A percentile compares a stretch with the other conserved stretches of the same genome.
Evolutionary conservation across 2,113 vertebrate species (phyloP).

Genomic region (Pagrus major): DNA sequence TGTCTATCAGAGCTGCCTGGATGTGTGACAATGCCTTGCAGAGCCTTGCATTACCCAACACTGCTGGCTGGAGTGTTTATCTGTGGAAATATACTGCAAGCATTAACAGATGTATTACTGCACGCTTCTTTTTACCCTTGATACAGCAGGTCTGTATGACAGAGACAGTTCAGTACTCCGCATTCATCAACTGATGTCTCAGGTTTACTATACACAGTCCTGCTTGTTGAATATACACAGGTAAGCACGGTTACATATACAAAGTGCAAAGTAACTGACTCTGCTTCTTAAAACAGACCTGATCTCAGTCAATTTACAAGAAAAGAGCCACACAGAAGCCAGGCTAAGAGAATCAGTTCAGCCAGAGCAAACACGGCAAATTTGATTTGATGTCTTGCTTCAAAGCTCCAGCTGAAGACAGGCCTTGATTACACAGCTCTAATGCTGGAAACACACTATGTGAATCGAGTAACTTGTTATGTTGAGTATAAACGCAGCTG

Average conservation of each 20-base stretch:
- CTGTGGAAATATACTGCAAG: slow-evolving; percentile 20
- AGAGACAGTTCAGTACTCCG: neutral
- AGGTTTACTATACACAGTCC: neutral
- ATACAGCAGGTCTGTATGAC: neutral
- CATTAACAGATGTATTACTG: slow-evolving; percentile 8
- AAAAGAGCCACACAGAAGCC: neutral
- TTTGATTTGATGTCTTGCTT: slow-evolving; percentile 18
- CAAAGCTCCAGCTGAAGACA: neutral
- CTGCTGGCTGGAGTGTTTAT: slow-evolving; percentile 19
- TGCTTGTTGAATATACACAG: slow-evolving; percentile 15
- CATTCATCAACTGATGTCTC: neutral
- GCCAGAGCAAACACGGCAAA: neutral
- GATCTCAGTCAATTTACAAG: slow-evolving; percentile 7
- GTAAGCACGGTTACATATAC: neutral
- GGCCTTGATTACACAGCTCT: neutral
- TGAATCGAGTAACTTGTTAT: neutral
- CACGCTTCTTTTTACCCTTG: neutral
- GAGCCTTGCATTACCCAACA: slow-evolving; percentile 57
- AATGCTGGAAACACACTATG: neutral
- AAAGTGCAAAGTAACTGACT: slow-evolving; percentile 23
- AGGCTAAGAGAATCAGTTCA: neutral
- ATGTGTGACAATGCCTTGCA: slow-evolving; percentile 27
- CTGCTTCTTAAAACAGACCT: neutral
- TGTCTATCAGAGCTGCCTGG: slow-evolving; percentile 47
- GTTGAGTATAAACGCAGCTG: neutral